A percentile compares a stretch with the other conserved stretches of the same genome.
Evolutionary conservation across 2,113 vertebrate species (phyloP).

Genomic region (Leucosticte australis): DNA sequence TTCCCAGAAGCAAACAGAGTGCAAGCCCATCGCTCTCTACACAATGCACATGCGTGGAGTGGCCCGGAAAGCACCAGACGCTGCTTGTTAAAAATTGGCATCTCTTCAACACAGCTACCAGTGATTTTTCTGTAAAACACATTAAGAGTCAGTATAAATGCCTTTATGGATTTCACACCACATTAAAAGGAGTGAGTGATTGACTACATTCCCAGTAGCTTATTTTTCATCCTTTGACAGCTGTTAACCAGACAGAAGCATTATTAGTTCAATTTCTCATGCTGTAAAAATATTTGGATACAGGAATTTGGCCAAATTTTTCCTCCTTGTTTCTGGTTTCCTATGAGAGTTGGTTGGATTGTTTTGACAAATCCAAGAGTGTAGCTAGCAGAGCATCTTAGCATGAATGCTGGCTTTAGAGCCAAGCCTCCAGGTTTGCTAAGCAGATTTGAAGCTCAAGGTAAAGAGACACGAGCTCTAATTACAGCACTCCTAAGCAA

Average conservation of each 20-base stretch:
- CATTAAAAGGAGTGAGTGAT: conserved; percentile 58
- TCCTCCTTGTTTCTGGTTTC: conserved; percentile 26
- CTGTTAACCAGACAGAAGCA: conserved; percentile 62
- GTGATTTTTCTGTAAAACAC: conserved; percentile 61
- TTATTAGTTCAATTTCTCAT: conserved; percentile 54
- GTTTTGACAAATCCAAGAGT: conserved; percentile 9
- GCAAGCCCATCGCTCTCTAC: background rate
- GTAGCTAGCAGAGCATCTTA: background rate
- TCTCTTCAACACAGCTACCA: conserved; percentile 53
- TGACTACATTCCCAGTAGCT: conserved; percentile 58
- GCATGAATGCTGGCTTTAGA: background rate
- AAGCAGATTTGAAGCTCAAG: background rate
- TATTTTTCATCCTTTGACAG: conserved; percentile 66
- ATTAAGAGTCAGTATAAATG: conserved; percentile 60
- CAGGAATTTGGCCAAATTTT: conserved; percentile 42
- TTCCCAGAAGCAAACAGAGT: background rate
- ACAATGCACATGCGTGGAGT: background rate
- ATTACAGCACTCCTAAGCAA: background rate
- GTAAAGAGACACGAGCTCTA: background rate
- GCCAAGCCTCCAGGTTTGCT: background rate
- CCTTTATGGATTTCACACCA: conserved; percentile 65
- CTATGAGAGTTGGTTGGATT: background rate
- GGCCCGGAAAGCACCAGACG: conserved; percentile 12
- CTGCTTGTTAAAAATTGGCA: conserved; percentile 51
- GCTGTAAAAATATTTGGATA: conserved; percentile 63